Percentiles rank a stretch among this genome's conserved stretches.
Evolutionary conservation across 2,113 vertebrate species (phyloP).

Genomic region (Gambusia holbrooki): DNA sequence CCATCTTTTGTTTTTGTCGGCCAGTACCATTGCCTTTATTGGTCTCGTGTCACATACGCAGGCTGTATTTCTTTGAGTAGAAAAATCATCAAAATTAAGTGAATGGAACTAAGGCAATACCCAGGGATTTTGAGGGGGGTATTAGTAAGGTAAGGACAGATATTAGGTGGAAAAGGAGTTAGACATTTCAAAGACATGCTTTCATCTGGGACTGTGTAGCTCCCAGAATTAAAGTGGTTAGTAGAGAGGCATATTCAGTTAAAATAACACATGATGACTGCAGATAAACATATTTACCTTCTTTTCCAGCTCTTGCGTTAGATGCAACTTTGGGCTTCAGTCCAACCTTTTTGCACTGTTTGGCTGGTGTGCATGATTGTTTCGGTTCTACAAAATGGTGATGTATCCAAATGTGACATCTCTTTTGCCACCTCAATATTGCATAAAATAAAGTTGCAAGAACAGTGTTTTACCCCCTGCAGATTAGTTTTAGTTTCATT

Average conservation of each 20-base stretch:
- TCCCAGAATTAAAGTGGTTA: background rate
- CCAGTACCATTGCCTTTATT: constrained; percentile 34
- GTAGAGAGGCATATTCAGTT: background rate
- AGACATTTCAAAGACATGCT: background rate
- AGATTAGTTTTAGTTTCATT: no score
- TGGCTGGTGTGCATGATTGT: background rate
- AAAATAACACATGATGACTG: background rate
- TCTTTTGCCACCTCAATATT: background rate
- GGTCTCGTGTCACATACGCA: constrained; percentile 47
- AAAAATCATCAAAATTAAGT: constrained; percentile 9
- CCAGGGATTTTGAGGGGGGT: background rate
- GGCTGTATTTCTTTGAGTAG: constrained; percentile 29
- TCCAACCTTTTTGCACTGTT: no score
- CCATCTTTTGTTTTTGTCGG: constrained; percentile 36
- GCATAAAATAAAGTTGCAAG: background rate
- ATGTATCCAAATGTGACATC: background rate
- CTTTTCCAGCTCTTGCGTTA: background rate
- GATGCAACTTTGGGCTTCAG: background rate
- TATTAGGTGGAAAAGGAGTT: background rate
- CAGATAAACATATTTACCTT: background rate
- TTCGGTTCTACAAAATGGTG: background rate
- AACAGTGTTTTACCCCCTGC: no score
- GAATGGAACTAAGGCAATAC: constrained; percentile 27
- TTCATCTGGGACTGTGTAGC: background rate
- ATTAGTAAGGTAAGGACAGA: constrained; percentile 25